Base-by-base conservation (phyloP, 37 sponge, comb jelly and placozoan genomes). In the Halisarca cf. caerulea region DNA sequence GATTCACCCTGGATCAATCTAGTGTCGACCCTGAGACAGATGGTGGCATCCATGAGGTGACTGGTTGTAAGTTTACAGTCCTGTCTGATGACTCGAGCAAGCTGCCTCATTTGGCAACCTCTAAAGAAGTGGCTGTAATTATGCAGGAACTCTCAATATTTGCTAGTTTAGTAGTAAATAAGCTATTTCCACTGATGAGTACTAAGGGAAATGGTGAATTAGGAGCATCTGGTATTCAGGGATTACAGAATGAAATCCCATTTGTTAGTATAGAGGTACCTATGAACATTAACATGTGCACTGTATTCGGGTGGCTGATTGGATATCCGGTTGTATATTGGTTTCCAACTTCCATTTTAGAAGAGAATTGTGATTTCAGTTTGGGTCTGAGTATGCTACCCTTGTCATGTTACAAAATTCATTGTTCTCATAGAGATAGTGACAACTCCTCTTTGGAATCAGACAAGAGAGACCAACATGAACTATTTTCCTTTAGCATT, bases 311-410 rank as follows among this genome's bases (percentile, higher is more conserved):
- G 11, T 59, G 75, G 58, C 32, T 89, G 28, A 43, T 89, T 47
- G 82, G 85, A 21, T 89, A 89, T 32, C 90, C 90, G 15, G 81
- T 85, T 40, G 90, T 89, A 3, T 89, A 89, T 55, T 89, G 90
- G 90, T 89, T 89, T 61, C 44, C 77, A 68, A 8, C 32, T 34
- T 68, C 69, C 32, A 68, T 34, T 40, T n/a, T 5, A 23, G 77
- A 40, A 23, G 77, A 40, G 17, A 24, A 17, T 25, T 47, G 6
- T 47, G 51, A 47, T 47, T 47, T 11, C 51, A 47, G 51, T 47
- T 33, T 43, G 45, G 45, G 77, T 41, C 77, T 74, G 25, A 74
- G 45, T 40, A 74, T 74, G 77, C 44, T 74, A n/a, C 77, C 77
- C 2, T 43, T 74, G 77, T 21, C 44, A 24, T 40, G 42, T 6